A percentile compares a stretch with the other conserved stretches of the same genome.
Conservation (phyloP, 2,888 invertebrate species). For the Isotomurus palustris region DNA sequence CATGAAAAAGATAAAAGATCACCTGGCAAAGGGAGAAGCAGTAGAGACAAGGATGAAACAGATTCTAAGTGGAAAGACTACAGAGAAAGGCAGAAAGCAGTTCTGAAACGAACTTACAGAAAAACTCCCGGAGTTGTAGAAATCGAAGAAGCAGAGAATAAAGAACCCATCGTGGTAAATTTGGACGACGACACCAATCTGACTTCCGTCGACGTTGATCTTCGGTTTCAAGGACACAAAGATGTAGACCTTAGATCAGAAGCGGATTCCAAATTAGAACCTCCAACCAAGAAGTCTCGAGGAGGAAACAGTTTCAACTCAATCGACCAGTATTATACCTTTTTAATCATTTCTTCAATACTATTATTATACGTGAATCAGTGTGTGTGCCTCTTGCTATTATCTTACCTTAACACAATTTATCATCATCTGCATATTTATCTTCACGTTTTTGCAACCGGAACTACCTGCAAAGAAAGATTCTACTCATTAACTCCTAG, state of each 20-base stretch:
- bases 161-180: background rate
- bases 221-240: conserved; percentile 29
- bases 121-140: conserved; percentile 19
- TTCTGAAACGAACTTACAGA: conserved; percentile 32
- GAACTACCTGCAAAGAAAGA: too few relatives aligned
- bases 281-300: conserved; percentile 32
- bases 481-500: too few relatives aligned
- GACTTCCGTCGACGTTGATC: conserved; percentile 30
- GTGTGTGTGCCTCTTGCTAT: too few relatives aligned
- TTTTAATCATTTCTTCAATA: conserved; percentile 29
- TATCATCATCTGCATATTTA: too few relatives aligned
- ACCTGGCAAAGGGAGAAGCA: conserved; percentile 5
- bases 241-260: conserved; percentile 29
- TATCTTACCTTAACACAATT: too few relatives aligned
- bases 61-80: conserved; percentile 24
- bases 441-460: too few relatives aligned
- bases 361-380: too few relatives aligned
- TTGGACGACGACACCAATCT: background rate
- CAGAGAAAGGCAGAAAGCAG: conserved; percentile 21
- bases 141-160: conserved; percentile 20
- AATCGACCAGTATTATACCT: conserved; percentile 44
- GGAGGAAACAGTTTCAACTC: conserved; percentile 19
- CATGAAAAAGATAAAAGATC: background rate
- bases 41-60: background rate
- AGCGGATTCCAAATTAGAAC: conserved; percentile 21